Evolutionary conservation across 2,113 vertebrate species (phyloP).

Genomic region (Formicarius rufipectus): DNA sequence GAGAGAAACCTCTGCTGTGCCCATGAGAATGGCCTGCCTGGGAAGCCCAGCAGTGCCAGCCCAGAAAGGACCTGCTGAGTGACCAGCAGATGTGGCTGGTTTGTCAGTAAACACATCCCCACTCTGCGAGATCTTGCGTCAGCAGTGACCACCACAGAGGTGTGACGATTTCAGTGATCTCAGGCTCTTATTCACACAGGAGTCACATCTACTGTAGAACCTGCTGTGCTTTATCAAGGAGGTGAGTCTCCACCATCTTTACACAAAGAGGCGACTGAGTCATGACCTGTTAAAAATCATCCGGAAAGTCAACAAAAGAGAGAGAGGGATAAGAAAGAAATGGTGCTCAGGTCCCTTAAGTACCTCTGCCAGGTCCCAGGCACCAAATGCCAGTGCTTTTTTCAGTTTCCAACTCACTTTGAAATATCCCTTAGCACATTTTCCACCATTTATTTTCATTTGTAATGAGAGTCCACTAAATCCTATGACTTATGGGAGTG

Average conservation of each 20-base stretch:
- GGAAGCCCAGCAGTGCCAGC: neutral
- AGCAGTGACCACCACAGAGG: neutral
- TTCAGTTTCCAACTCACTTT: neutral
- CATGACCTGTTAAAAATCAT: slow-evolving; percentile 5
- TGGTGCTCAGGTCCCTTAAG: neutral
- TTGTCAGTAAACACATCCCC: neutral
- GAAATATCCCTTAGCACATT: neutral
- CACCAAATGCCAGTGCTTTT: neutral
- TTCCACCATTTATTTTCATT: neutral
- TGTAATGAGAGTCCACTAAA: neutral
- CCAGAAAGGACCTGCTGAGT: neutral
- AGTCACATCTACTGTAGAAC: neutral
- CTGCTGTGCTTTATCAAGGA: slow-evolving; percentile 6
- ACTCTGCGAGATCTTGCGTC: neutral
- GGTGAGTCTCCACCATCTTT: neutral
- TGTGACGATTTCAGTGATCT: neutral
- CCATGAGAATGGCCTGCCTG: accelerated
- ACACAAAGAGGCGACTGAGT: neutral
- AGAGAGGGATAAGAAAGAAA: neutral
- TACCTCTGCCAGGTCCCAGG: neutral
- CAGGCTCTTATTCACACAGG: slow-evolving; percentile 23
- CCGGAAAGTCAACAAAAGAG: neutral
- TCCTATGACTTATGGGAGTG: neutral
- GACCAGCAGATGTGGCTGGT: neutral
- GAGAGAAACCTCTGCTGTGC: neutral